Conservation (phyloP, 2,113 vertebrate genomes). For the Psilopsiagon aurifrons region DNA sequence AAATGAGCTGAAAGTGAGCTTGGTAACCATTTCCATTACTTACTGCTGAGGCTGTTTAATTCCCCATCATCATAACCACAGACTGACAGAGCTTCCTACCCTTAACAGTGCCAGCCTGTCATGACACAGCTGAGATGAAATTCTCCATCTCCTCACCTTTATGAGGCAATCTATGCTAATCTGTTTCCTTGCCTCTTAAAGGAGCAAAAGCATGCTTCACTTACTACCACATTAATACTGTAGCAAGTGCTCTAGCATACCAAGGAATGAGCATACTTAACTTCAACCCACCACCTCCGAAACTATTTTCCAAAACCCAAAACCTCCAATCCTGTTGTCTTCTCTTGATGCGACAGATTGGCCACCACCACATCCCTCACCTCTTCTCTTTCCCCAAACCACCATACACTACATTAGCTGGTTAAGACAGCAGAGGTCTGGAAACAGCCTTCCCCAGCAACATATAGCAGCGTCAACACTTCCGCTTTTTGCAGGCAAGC, state of each 20-base stretch:
- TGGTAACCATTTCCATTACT: constrained; percentile 36
- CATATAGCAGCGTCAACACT: background rate
- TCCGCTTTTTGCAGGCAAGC: background rate
- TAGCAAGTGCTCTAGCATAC: background rate
- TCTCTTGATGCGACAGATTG: background rate
- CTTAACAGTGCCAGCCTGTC: background rate
- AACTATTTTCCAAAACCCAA: background rate
- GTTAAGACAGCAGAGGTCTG: background rate
- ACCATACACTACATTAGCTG: background rate
- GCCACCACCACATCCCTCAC: background rate
- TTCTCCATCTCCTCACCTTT: background rate
- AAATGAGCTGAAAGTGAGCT: background rate
- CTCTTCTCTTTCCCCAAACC: background rate
- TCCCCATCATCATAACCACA: background rate
- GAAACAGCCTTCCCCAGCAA: background rate
- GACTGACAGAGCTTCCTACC: background rate
- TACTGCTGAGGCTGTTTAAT: background rate
- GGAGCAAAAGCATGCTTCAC: background rate
- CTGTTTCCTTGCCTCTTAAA: background rate
- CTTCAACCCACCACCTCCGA: background rate
- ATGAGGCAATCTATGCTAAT: background rate
- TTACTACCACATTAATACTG: background rate
- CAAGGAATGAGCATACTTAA: background rate
- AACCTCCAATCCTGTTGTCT: background rate
- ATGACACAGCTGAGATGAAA: background rate